Base-by-base conservation (phyloP, 2,888 invertebrate species). In the Eustalomyia histrio region DNA sequence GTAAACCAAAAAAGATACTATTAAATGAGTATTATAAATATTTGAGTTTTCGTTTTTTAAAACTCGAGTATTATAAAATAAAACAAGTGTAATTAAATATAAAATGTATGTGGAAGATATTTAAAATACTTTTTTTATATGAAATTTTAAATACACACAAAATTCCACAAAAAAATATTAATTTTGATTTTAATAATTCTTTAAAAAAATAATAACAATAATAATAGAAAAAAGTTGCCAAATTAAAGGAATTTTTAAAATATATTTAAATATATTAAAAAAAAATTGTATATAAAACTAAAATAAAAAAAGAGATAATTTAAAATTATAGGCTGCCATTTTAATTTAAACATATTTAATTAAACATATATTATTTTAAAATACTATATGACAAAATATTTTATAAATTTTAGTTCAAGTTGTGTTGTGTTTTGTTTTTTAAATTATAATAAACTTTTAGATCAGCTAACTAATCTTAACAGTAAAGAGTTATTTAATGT, bases 221-320 rank as follows among this genome's bases (percentile, higher is more conserved):
- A 63, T 67, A 73, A 61, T 73, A 72, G 73, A 73, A 79, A 72
- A 72, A 65, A 78, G 78, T 78, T 78, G 78, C 78, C 78, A 78
- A 78, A 78, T 61, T 43, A 65, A 78, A 67, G 53, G 60, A 72
- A 71, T 39, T 39, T 39, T 39, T 1, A 29, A 39, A 39, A 12
- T 39, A 47, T 47, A n/a, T 47, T 47, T 47, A 7, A 47, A 47
- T 47, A n/a, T 47, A 14, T 47, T 47, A 47, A 47, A 47, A 10
- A 14, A 47, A 47, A 47, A 47, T 29, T 47, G 1, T 47, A n/a
- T 14, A 47, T 14, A 47, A n/a, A n/a, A 47, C 6, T 14, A 47
- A 47, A n/a, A 47, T 47, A 47, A n/a, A 47, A 43, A 43, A 47
- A 47, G 5, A 43, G 12, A 35, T 35, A 14, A 6, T 6, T 47